A percentile compares a stretch with the other conserved stretches of the same genome.
These are phyloP conservation scores for Pteruthius melanotis DNA, from an alignment of 2,113 vertebrate species.

Conservation along the genomic window DNA sequence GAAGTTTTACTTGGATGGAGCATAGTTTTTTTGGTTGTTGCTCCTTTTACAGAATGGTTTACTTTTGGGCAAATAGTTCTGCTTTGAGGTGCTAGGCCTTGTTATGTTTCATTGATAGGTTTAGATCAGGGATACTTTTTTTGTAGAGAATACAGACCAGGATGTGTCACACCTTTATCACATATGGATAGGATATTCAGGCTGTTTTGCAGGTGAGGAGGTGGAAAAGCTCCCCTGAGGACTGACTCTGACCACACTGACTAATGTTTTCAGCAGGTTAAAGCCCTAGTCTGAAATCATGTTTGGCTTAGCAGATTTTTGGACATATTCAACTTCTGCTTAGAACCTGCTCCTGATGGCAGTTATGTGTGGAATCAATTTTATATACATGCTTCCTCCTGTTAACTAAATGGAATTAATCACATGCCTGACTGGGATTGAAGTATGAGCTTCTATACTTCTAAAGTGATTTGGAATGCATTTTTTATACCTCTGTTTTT, in stretches of 20 bases:
- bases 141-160: not conserved
- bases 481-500: not conserved
- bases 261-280: not conserved
- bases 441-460: not conserved
- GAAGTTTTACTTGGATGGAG: not conserved
- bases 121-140: not conserved
- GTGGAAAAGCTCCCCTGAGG: not conserved
- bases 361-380: not conserved
- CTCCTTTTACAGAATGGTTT: not conserved
- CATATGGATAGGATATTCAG: not conserved
- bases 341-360: not conserved
- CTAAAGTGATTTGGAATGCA: not conserved
- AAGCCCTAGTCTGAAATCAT: not conserved
- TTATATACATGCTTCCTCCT: not conserved
- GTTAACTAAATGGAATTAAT: not conserved
- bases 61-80: not conserved
- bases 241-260: not conserved
- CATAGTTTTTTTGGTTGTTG: not conserved
- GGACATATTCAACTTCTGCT: not conserved
- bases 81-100: not conserved
- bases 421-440: not conserved
- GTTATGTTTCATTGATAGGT: not conserved
- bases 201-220: not conserved
- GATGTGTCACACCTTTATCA: not conserved
- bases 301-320: not conserved